phyloP scores from a whole-genome alignment of 1,140 invertebrate genomes.

The Sycobia sp. region DNA sequence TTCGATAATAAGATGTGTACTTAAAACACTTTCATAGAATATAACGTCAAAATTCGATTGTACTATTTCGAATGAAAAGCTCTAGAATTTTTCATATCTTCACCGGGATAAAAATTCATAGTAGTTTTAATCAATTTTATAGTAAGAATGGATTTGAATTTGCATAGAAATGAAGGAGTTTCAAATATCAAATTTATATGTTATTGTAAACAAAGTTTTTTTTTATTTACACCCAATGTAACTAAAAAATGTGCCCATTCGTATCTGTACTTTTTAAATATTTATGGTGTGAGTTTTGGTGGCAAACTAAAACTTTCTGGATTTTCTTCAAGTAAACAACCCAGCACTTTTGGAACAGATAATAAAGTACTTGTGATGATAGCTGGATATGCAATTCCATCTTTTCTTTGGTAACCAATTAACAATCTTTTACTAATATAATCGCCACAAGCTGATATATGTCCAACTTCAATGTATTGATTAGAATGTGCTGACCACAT shows the following conservation, averaged over 20 bases:
- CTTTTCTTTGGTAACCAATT: constrained; percentile 64
- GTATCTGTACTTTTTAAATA: too few species aligned
- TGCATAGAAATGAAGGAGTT: background rate
- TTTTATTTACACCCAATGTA: background rate
- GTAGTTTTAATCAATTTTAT: too few species aligned
- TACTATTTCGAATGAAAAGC: too few species aligned
- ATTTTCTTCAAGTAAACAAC: constrained; percentile 69
- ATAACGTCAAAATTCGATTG: too few species aligned
- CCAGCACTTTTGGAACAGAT: constrained; percentile 69
- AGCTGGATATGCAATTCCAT: constrained; percentile 62
- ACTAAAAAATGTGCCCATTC: too few species aligned
- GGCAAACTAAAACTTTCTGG: constrained; percentile 46
- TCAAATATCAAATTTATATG: background rate
- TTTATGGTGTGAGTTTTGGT: too few species aligned
- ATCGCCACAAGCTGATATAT: constrained; percentile 67
- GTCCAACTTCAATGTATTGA: constrained; percentile 69
- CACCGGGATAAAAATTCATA: too few species aligned
- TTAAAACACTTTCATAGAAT: too few species aligned
- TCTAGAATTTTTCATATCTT: too few species aligned
- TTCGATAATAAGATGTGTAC: too few species aligned
- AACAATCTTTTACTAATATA: constrained; percentile 73
- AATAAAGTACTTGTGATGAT: constrained; percentile 69
- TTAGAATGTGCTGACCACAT: constrained; percentile 68
- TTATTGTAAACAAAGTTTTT: background rate
- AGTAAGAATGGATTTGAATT: background rate